Percentiles rank a stretch among this genome's conserved stretches.
phyloP scores from a whole-genome alignment of 2,113 vertebrate species.

The Forbesichthys agassizii region DNA sequence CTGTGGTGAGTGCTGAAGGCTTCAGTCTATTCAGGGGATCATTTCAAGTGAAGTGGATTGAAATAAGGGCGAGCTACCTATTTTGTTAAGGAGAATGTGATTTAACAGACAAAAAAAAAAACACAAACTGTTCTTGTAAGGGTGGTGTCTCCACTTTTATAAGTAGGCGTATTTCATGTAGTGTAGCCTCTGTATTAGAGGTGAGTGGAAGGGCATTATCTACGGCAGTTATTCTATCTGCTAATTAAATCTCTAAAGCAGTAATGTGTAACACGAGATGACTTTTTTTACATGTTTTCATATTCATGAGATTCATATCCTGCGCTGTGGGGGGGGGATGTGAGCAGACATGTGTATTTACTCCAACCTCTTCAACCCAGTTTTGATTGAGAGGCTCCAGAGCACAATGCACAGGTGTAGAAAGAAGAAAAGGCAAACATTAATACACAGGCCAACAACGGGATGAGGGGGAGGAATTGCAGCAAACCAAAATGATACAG shows the following conservation, averaged over 20 bases:
- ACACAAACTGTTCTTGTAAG: background rate
- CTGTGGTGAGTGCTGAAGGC: constrained; percentile 17
- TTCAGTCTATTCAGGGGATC: constrained; percentile 18
- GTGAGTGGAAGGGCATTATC: background rate
- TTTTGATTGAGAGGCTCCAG: background rate
- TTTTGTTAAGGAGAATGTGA: constrained; percentile 24
- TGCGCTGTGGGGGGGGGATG: background rate
- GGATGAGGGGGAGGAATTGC: background rate
- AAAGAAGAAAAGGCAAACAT: background rate
- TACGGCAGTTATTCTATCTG: constrained; percentile 5
- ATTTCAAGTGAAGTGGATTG: constrained; percentile 33
- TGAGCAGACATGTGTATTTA: background rate
- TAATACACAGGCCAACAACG: constrained; percentile 5
- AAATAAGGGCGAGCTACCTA: constrained; percentile 40
- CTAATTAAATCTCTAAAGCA: constrained; percentile 27
- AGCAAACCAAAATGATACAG: constrained; percentile 23
- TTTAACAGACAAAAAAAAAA: too few relatives aligned
- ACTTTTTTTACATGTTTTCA: constrained; percentile 22
- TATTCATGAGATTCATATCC: constrained; percentile 28
- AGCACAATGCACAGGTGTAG: constrained; percentile 5
- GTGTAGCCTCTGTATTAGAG: constrained; percentile 9
- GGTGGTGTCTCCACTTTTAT: background rate
- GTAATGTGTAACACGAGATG: background rate
- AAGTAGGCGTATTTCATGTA: constrained; percentile 19
- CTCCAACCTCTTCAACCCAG: background rate